Evolutionary conservation across 2,888 invertebrate genomes (phyloP), one percentile per base, ranked within the genome.

Genomic region (Maniola hyperantus): DNA sequence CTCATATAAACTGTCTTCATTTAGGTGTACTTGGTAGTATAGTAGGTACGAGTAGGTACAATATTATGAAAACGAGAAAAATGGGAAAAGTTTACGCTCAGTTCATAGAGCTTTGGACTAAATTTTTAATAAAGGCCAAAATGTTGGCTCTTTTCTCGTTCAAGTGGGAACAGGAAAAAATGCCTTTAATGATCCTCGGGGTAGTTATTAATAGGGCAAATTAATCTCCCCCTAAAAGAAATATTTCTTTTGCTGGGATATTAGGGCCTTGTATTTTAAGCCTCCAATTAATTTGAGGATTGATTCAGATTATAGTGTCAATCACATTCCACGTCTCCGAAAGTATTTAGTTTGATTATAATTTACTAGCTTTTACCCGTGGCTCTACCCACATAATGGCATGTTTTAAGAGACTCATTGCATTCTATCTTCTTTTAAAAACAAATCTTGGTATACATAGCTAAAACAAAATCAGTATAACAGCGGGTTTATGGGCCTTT

Each of bases 51-150:
- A 20, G 39, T 42, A 57, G 42, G 42, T 62, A 71, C 87, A 84
- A 88, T n/a, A n/a, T 89, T 88, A 87, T 76, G 76, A 82, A 86
- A 88, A 88, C 88, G 86, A 88, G 83, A 87, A 88, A 89, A 57
- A 61, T 87, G 86, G 82, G 81, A 82, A 89, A 90, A 90, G 85
- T 89, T 90, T 79, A 82, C 70, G 81, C 81, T 64, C 65, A 46
- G 55, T 53, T 81, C 80, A 84, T 83, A 78, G 79, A 85, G 83
- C 81, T 83, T 81, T 76, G 78, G 81, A 77, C 80, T 78, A 83
- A 79, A 78, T 61, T 78, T 85, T 84, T 88, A 85, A 88, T 85
- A 84, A 87, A 87, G 80, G 83, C 81, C 75, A 75, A 79, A 83
- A 81, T 78, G 77, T 78, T 77, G 76, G 78, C 78, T 76, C 78